These are phyloP conservation scores for Dipodomys spectabilis DNA, from an alignment of 2,113 vertebrate genomes.

Conservation along the genomic window DNA sequence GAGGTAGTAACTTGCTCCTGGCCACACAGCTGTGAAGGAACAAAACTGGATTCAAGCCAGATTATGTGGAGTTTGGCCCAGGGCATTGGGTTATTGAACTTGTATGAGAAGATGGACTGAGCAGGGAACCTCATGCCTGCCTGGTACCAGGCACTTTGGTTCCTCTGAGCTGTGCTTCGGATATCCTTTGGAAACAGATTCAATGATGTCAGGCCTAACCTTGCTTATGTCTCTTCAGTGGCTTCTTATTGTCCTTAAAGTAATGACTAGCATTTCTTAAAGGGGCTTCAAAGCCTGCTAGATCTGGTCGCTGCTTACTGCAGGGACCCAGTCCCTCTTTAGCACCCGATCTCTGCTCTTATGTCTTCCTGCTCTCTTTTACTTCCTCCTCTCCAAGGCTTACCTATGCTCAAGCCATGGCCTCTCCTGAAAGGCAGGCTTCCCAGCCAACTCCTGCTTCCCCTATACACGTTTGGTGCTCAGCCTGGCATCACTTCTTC, in stretches of 20 bases:
- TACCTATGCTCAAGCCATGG: background rate
- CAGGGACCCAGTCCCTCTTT: no score
- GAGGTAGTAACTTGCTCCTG: background rate
- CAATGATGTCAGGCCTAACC: background rate
- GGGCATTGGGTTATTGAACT: background rate
- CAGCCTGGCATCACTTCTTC: background rate
- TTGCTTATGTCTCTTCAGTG: background rate
- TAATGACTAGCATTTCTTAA: background rate
- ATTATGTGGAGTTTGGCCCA: background rate
- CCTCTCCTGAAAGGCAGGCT: background rate
- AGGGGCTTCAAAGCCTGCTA: background rate
- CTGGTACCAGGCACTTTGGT: no score
- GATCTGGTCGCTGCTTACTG: no score
- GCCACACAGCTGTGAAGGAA: background rate
- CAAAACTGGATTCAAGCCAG: background rate
- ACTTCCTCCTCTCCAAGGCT: background rate
- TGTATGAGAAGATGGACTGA: background rate
- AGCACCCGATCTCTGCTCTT: background rate
- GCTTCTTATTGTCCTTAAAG: slow-evolving; percentile 18
- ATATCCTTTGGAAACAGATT: background rate
- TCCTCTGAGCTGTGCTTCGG: background rate
- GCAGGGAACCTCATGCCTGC: background rate
- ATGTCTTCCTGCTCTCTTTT: background rate
- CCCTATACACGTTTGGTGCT: background rate
- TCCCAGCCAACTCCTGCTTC: background rate